Percentiles rank a stretch among this genome's conserved stretches.
Evolutionary conservation across 2,797 vertebrate species (phyloP).

Genomic region (Chromis chromis): DNA sequence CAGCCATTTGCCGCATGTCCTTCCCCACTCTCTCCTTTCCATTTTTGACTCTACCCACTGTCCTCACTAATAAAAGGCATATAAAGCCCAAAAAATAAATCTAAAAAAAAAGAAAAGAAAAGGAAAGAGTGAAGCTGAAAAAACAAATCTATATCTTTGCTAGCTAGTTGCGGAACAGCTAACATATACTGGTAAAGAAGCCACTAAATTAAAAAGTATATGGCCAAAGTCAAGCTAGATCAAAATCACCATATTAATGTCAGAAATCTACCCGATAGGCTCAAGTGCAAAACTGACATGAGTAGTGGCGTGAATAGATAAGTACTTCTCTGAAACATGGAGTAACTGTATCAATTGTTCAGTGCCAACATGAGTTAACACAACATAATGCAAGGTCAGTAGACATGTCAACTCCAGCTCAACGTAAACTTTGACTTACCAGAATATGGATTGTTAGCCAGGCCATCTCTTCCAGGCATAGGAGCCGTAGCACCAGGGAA

Average conservation of each 20-base stretch:
- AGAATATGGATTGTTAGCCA: slow-evolving; percentile 94
- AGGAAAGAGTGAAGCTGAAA: background rate
- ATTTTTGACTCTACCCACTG: no score
- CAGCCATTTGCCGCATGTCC: no score
- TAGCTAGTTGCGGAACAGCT: no score
- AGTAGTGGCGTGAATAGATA: background rate
- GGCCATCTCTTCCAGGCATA: slow-evolving; percentile 93
- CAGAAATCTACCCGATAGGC: background rate
- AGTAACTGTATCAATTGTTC: background rate
- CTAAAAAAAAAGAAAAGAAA: no score
- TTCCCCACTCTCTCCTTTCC: no score
- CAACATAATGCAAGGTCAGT: no score
- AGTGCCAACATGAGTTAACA: no score
- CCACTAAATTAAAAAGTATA: background rate
- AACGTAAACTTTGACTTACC: slow-evolving; percentile 76
- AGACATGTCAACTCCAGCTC: background rate
- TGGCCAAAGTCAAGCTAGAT: background rate
- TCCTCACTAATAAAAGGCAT: no score
- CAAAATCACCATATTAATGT: background rate
- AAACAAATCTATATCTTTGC: background rate
- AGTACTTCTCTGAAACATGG: background rate
- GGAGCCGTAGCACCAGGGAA: slow-evolving; percentile 92
- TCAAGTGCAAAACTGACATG: background rate
- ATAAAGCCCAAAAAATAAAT: no score
- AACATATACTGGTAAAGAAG: background rate